Evolutionary conservation across 1,140 invertebrate species (phyloP).

Genomic region (Tribolium madens): DNA sequence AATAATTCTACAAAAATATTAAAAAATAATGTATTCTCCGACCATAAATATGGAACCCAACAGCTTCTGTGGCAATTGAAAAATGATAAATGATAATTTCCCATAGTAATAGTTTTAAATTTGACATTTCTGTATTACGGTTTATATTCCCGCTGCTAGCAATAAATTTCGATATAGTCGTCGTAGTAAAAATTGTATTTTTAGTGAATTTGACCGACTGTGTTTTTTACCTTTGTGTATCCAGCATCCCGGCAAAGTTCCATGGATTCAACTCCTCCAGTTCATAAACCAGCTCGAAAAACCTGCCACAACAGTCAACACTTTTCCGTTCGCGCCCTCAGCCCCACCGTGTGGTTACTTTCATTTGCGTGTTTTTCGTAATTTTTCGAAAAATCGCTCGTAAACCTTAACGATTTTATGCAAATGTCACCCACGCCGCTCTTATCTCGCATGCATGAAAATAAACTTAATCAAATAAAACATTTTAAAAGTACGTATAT

Average conservation of each 20-base stretch:
- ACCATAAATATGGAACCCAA: not conserved
- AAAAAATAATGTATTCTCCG: not conserved
- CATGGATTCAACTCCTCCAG: not conserved
- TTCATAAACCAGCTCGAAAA: slow-evolving; percentile 29
- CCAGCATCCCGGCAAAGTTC: slow-evolving; percentile 14
- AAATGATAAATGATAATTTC: not conserved
- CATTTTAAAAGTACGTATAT: slow-evolving; percentile 57
- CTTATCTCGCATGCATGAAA: slow-evolving; percentile 44
- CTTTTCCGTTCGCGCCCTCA: not conserved
- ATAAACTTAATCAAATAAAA: slow-evolving; percentile 57
- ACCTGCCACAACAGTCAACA: not conserved
- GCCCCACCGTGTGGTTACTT: slow-evolving; percentile 20
- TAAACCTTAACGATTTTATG: slow-evolving; percentile 47
- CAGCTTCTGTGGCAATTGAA: not conserved
- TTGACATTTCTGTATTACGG: not conserved
- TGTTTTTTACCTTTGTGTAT: not conserved
- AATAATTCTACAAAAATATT: too few species aligned
- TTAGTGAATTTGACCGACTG: too few species aligned
- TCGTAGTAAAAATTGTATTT: too few species aligned
- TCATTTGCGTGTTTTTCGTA: slow-evolving; percentile 26
- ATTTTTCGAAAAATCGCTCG: slow-evolving; percentile 14
- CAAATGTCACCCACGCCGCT: slow-evolving; percentile 46
- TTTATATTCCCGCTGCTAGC: not conserved
- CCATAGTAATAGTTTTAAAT: not conserved
- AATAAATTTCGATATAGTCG: not conserved